Evolutionary conservation across 2,113 vertebrate species (phyloP).

Genomic region (Sylvietta virens): DNA sequence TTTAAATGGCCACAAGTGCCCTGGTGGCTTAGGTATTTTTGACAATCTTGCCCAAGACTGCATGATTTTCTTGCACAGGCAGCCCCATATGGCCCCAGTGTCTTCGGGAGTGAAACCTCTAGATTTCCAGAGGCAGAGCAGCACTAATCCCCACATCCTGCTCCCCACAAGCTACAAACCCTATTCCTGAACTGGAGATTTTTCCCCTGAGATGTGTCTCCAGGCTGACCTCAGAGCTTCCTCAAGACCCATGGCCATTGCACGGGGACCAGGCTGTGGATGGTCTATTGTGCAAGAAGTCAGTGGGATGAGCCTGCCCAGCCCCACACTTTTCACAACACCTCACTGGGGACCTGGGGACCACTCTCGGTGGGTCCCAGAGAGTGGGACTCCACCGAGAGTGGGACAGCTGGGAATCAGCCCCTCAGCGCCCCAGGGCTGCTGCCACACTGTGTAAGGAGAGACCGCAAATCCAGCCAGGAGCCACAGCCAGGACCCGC

Average conservation of each 20-base stretch:
- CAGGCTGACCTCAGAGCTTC: background rate
- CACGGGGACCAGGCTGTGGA: background rate
- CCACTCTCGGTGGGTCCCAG: too few relatives aligned
- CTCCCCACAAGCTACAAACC: background rate
- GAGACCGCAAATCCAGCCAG: conserved; percentile 33
- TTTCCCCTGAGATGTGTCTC: background rate
- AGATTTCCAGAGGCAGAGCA: background rate
- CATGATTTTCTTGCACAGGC: background rate
- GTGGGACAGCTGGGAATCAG: background rate
- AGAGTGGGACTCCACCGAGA: too few relatives aligned
- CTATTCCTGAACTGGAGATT: background rate
- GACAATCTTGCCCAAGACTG: background rate
- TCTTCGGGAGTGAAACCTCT: rapidly evolving
- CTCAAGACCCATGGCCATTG: background rate
- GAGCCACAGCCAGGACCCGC: conserved; percentile 60
- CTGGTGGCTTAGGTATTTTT: background rate
- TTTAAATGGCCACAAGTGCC: background rate
- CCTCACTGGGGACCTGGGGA: rapidly evolving
- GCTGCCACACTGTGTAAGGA: background rate
- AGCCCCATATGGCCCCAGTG: background rate
- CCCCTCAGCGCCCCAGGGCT: rapidly evolving
- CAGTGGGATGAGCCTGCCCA: background rate
- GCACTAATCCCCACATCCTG: background rate
- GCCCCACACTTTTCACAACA: background rate
- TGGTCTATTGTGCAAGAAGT: background rate